phyloP scores from a whole-genome alignment of 2,888 invertebrate species.

The Bellardia bayeri region DNA sequence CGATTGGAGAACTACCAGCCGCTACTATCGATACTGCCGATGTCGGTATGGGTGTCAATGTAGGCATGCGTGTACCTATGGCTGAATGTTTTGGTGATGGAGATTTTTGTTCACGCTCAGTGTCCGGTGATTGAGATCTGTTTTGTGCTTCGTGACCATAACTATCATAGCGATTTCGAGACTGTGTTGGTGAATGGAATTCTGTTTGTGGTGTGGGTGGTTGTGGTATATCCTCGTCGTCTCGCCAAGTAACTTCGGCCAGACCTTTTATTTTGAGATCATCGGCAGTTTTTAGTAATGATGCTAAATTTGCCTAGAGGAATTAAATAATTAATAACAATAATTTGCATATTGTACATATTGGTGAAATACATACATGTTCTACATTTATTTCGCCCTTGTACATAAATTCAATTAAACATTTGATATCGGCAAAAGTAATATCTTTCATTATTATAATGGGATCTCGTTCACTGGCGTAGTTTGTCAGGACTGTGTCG shows the following conservation, averaged over 20 bases:
- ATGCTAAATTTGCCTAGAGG: constrained; percentile 92
- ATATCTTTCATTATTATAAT: constrained; percentile 95
- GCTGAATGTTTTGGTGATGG: constrained; percentile 61
- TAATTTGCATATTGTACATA: background rate
- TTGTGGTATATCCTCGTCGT: constrained; percentile 84
- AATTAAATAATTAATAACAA: background rate
- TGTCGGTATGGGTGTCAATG: constrained; percentile 80
- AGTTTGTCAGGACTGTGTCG: constrained; percentile 92
- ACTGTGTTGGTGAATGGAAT: constrained; percentile 78
- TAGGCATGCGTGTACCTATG: constrained; percentile 77
- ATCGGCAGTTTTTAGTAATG: constrained; percentile 95
- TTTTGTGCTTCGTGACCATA: constrained; percentile 64
- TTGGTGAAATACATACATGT: constrained; percentile 88
- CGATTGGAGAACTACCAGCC: constrained; percentile 75
- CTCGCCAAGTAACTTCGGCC: constrained; percentile 95
- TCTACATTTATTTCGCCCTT: constrained; percentile 97
- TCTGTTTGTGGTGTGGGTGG: constrained; percentile 79
- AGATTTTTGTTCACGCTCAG: constrained; percentile 70
- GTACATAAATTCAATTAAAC: constrained; percentile 97
- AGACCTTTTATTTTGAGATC: constrained; percentile 95
- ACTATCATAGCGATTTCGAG: constrained; percentile 76
- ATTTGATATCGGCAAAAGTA: constrained; percentile 94
- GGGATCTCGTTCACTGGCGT: constrained; percentile 91
- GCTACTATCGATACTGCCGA: constrained; percentile 73
- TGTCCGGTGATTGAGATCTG: constrained; percentile 70